Conservation (phyloP, 1,140 invertebrate genomes). For the Bacillus rossius region DNA sequence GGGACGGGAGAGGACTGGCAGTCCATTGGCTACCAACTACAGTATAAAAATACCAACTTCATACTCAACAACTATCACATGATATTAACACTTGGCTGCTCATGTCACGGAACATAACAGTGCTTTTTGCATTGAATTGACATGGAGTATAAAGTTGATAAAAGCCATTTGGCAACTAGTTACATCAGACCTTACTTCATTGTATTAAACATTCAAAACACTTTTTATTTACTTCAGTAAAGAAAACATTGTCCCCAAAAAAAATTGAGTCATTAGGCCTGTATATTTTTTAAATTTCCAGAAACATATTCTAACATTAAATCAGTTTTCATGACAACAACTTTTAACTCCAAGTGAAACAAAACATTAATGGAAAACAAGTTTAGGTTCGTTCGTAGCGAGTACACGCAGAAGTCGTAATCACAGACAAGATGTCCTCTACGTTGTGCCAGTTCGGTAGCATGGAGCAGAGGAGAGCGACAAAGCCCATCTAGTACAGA, state of each 20-base stretch:
- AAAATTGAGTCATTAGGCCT: conserved; percentile 14
- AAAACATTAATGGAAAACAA: neutral
- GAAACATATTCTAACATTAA: conserved; percentile 11
- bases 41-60: conserved; percentile 16
- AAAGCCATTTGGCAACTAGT: conserved; percentile 12
- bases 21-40: conserved; percentile 11
- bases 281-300: conserved; percentile 9
- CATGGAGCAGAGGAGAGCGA: conserved; percentile 6
- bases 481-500: conserved; percentile 9
- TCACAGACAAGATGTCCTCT: conserved; percentile 13
- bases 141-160: conserved; percentile 15
- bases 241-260: conserved; percentile 11
- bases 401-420: conserved; percentile 15
- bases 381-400: conserved; percentile 8
- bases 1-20: conserved; percentile 8
- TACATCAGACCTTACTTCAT: conserved; percentile 6
- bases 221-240: conserved; percentile 5
- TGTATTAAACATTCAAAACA: neutral
- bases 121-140: conserved; percentile 15
- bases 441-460: conserved; percentile 8
- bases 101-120: neutral
- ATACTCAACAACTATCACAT: conserved; percentile 14
- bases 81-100: conserved; percentile 2
- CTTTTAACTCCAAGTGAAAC: too few relatives aligned
- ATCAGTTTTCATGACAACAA: conserved; percentile 10